These are phyloP conservation scores for Benthosema pterotum DNA, from an alignment of 2,797 vertebrate genomes.

Conservation along the genomic window DNA sequence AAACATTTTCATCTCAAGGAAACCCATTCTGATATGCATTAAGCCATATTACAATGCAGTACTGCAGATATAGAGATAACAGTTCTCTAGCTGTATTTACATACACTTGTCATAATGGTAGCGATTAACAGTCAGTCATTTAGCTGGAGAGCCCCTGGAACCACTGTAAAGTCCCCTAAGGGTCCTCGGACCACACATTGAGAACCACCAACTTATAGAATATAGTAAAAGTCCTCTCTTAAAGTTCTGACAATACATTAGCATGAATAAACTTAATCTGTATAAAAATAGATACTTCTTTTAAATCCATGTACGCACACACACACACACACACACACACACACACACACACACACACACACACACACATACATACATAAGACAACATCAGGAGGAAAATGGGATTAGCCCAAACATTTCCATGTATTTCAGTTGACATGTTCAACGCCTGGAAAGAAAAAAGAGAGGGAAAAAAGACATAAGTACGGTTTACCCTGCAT, in stretches of 20 bases:
- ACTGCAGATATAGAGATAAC: too few species aligned
- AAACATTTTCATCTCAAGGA: too few species aligned
- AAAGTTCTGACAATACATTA: slow-evolving; percentile 1
- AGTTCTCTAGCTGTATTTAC: too few species aligned
- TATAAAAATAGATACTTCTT: slow-evolving; percentile 31
- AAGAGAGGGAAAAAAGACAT: background rate
- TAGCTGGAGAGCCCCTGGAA: too few species aligned
- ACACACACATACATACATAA: background rate
- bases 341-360: slow-evolving; percentile 1
- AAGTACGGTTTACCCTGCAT: background rate
- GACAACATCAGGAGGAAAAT: background rate
- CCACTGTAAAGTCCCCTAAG: too few species aligned
- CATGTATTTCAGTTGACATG: slow-evolving; percentile 1
- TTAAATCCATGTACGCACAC: background rate
- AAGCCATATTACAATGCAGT: too few species aligned
- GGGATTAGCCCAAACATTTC: background rate
- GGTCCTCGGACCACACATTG: too few species aligned
- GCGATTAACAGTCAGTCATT: too few species aligned
- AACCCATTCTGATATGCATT: too few species aligned
- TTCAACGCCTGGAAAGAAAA: slow-evolving; percentile 13
- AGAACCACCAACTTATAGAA: background rate
- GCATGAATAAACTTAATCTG: slow-evolving; percentile 19
- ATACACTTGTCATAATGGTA: too few species aligned
- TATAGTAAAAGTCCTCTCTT: background rate
- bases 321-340: slow-evolving; percentile 4